These are phyloP conservation scores for Serranus cabrilla DNA, from an alignment of 2,797 vertebrate species.

Conservation along the genomic window DNA sequence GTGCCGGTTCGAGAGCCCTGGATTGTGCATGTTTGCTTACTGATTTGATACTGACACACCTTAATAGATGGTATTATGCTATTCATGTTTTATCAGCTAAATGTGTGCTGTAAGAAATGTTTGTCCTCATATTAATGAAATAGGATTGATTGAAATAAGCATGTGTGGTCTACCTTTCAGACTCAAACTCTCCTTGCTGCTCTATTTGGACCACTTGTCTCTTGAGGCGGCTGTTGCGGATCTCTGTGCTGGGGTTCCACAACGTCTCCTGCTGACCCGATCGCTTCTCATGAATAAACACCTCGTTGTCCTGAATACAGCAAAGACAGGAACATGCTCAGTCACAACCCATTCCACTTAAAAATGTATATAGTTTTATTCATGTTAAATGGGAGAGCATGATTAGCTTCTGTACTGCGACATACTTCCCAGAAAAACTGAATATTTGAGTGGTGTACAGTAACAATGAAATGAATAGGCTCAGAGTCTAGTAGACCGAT, in stretches of 20 bases:
- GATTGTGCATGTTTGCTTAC: background rate
- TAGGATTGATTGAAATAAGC: background rate
- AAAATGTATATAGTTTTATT: background rate
- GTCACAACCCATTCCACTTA: background rate
- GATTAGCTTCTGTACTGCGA: too few species aligned
- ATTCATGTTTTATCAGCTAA: background rate
- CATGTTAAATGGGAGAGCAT: too few species aligned
- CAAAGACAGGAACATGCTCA: conserved; percentile 8
- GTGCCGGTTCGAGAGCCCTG: background rate
- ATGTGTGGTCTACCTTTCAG: conserved; percentile 87
- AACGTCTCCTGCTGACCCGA: conserved; percentile 84
- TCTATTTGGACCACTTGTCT: conserved; percentile 91
- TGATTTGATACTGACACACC: background rate
- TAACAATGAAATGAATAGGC: too few species aligned
- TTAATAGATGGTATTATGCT: background rate
- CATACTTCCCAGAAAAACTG: too few species aligned
- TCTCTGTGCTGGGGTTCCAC: conserved; percentile 91
- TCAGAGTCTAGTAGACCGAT: too few species aligned
- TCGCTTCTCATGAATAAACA: conserved; percentile 91
- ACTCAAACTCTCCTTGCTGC: conserved; percentile 94
- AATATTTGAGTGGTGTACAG: too few species aligned
- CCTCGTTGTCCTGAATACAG: conserved; percentile 90
- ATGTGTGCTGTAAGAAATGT: background rate
- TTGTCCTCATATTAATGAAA: background rate
- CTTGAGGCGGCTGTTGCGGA: conserved; percentile 90